phyloP scores from a whole-genome alignment of 2,797 vertebrate genomes.

The Bradypodion pumilum region DNA sequence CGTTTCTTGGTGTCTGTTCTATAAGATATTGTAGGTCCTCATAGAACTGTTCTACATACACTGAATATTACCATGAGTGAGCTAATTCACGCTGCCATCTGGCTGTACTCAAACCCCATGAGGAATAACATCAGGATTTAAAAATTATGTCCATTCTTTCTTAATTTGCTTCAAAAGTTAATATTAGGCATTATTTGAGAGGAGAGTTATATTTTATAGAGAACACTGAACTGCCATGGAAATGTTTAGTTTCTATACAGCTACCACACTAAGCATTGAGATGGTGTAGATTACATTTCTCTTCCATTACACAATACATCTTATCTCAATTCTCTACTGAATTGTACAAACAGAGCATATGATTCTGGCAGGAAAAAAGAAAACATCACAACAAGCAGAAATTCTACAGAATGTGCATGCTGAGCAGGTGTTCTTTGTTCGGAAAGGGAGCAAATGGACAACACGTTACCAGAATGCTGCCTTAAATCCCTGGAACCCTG shows the following conservation, averaged over 20 bases:
- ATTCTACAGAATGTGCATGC: neutral
- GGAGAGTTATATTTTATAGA: neutral
- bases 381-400: neutral
- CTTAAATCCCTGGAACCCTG: neutral
- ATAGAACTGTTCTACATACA: too few relatives aligned
- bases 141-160: neutral
- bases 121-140: too few relatives aligned
- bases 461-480: neutral
- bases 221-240: neutral
- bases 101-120: neutral
- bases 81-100: too few relatives aligned
- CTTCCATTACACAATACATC: too few relatives aligned
- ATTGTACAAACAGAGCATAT: neutral
- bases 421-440: neutral
- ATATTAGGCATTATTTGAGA: neutral
- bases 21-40: too few relatives aligned
- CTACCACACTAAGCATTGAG: too few relatives aligned
- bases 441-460: neutral
- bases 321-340: neutral
- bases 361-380: neutral
- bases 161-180: neutral
- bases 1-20: too few relatives aligned
- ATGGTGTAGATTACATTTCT: neutral
- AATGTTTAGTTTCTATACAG: neutral
- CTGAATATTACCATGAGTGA: neutral